A percentile compares a stretch with the other conserved stretches of the same genome.
Conservation (phyloP, 2,113 vertebrate genomes). For the Lepidothrix coronata region DNA sequence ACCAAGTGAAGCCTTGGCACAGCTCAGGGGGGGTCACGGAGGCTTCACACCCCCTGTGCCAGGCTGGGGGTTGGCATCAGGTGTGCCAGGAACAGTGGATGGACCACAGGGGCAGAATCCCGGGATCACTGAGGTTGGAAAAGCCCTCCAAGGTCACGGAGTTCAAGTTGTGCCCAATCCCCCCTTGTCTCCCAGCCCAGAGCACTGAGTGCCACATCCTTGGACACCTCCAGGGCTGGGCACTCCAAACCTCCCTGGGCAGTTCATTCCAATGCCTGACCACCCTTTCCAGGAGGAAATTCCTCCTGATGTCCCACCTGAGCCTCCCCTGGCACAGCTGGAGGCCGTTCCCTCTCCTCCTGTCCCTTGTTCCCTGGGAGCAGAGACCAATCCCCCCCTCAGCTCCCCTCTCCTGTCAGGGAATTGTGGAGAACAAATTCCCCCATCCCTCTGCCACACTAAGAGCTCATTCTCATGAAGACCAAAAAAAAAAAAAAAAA, state of each 20-base stretch:
- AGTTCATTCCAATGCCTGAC: background rate
- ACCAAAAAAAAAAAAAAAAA: background rate
- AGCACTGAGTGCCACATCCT: background rate
- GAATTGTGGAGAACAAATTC: background rate
- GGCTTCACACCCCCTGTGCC: background rate
- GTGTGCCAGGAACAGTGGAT: background rate
- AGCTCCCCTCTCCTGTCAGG: background rate
- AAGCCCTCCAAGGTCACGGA: accelerated
- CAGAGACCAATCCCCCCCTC: accelerated
- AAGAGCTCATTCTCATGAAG: background rate
- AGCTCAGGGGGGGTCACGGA: background rate
- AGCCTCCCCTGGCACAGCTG: background rate
- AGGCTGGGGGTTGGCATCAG: background rate
- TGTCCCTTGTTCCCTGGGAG: background rate
- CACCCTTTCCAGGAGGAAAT: background rate
- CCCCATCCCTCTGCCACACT: background rate
- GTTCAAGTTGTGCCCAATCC: accelerated
- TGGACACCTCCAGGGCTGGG: background rate
- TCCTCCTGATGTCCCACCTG: background rate
- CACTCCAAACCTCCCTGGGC: background rate
- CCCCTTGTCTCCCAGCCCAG: background rate
- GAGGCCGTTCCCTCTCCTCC: background rate
- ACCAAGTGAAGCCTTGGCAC: background rate
- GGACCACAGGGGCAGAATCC: background rate
- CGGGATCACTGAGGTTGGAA: background rate